Percentiles rank a stretch among this genome's conserved stretches.
Conservation (phyloP, 2,888 invertebrate species). For the Hetaerina titia region DNA sequence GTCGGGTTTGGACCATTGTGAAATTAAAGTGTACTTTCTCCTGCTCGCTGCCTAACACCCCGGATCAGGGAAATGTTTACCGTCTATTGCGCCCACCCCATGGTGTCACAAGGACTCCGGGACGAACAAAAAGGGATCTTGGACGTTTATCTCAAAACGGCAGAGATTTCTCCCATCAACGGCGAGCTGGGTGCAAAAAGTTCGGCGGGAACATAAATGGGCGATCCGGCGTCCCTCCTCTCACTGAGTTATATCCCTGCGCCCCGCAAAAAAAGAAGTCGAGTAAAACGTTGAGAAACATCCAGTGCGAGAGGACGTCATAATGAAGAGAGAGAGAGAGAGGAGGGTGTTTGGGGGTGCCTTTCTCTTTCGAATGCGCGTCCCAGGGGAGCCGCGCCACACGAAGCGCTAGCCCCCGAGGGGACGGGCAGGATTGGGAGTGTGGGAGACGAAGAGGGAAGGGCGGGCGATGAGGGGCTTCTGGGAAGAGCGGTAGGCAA, state of each 20-base stretch:
- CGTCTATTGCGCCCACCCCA: neutral
- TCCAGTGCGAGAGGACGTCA: neutral
- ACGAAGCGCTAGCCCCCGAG: neutral
- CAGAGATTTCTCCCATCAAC: neutral
- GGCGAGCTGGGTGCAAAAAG: neutral
- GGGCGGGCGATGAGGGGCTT: neutral
- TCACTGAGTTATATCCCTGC: neutral
- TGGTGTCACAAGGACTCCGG: neutral
- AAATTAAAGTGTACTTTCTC: neutral
- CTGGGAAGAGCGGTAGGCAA: constrained; percentile 29
- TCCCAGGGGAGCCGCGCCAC: neutral
- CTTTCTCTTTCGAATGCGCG: neutral
- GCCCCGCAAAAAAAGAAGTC: neutral
- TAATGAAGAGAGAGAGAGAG: neutral
- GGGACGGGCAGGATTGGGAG: neutral
- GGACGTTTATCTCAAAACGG: neutral
- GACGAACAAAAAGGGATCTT: neutral
- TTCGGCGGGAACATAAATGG: neutral
- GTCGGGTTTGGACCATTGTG: neutral
- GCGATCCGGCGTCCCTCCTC: neutral
- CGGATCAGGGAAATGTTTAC: neutral
- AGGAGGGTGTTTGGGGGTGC: neutral
- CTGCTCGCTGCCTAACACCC: neutral
- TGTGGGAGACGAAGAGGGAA: neutral
- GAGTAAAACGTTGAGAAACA: neutral